These are phyloP conservation scores for Harpagus bidentatus DNA, from an alignment of 2,113 vertebrate genomes.

Conservation along the genomic window DNA sequence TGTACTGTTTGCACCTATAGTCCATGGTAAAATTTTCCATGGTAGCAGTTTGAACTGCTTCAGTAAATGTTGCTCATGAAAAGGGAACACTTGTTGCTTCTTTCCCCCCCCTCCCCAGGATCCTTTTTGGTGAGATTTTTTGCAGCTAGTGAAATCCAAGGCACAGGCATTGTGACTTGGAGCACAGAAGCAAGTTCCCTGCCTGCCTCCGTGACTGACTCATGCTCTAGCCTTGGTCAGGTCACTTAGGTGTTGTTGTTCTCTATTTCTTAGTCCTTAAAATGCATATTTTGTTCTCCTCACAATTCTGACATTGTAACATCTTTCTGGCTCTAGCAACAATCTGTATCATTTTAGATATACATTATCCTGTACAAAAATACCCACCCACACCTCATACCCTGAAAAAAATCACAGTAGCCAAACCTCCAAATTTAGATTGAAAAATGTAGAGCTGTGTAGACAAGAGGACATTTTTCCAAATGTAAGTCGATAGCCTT, in stretches of 20 bases:
- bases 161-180: background rate
- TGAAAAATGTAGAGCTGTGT: background rate
- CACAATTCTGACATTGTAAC: conserved; percentile 1
- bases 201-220: background rate
- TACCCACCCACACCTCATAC: conserved; percentile 29
- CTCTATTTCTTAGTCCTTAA: background rate
- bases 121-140: background rate
- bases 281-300: background rate
- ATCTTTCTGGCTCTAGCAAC: conserved; percentile 1
- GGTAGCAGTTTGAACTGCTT: background rate
- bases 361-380: conserved; percentile 39
- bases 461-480: background rate
- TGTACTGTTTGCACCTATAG: background rate
- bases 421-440: conserved; percentile 21
- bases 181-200: background rate
- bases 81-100: background rate
- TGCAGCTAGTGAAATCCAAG: background rate
- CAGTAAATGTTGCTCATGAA: background rate
- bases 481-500: background rate
- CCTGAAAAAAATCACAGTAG: conserved; percentile 30
- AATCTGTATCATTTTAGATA: conserved; percentile 16
- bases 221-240: background rate
- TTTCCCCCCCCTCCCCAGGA: no score
- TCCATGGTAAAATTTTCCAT: background rate
- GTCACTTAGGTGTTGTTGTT: background rate